These are phyloP conservation scores for Sardina pilchardus DNA, from an alignment of 2,113 vertebrate genomes.

Conservation along the genomic window DNA sequence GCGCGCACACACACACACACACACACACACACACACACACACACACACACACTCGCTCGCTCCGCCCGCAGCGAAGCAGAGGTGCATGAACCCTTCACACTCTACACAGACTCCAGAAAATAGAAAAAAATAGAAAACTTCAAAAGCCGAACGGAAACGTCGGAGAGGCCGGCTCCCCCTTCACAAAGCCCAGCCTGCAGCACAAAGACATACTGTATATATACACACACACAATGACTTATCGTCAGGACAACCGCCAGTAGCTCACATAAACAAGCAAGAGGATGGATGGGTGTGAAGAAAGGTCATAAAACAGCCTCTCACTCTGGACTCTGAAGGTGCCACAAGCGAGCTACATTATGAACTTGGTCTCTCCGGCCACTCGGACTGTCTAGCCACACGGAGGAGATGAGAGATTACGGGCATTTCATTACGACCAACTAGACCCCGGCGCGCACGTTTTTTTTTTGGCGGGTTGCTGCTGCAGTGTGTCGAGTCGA, in stretches of 20 bases:
- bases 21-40: too few species aligned
- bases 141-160: background rate
- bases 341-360: background rate
- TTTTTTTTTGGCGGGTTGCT: background rate
- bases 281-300: background rate
- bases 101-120: background rate
- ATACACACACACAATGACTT: background rate
- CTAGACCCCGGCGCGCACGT: background rate
- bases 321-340: background rate
- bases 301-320: background rate
- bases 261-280: background rate
- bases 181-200: background rate
- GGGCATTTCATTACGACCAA: background rate
- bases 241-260: background rate
- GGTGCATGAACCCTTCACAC: slow-evolving; percentile 10
- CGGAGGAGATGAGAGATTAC: background rate
- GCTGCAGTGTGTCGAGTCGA: too few species aligned
- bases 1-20: background rate
- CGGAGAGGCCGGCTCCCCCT: background rate
- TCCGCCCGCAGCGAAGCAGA: background rate
- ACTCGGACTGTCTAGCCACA: background rate
- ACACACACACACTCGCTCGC: too few species aligned
- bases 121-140: background rate
- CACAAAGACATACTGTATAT: background rate
- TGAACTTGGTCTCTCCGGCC: background rate